phyloP scores from a whole-genome alignment of 2,888 invertebrate genomes.

The Euzophera pinguis region DNA sequence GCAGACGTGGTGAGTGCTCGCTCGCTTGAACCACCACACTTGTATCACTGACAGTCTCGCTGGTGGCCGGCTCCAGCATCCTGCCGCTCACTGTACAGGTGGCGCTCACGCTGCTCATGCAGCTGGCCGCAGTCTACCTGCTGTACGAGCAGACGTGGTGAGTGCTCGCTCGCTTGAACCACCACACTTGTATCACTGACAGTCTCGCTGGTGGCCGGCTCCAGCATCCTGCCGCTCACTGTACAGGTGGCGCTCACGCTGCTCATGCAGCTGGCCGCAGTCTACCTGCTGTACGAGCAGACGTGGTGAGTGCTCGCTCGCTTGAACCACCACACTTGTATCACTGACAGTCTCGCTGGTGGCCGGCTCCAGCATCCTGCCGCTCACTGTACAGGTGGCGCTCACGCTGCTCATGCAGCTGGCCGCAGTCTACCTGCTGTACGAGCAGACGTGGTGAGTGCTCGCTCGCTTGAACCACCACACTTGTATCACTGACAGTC shows the following conservation, averaged over 20 bases:
- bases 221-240: conserved; percentile 85
- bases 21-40: no score
- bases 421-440: conserved; percentile 58
- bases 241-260: conserved; percentile 82
- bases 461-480: no score
- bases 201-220: conserved; percentile 83
- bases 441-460: conserved; percentile 53
- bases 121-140: conserved; percentile 66
- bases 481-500: conserved; percentile 85
- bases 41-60: conserved; percentile 85
- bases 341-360: conserved; percentile 86
- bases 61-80: conserved; percentile 83
- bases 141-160: conserved; percentile 67
- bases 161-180: no score
- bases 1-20: conserved; percentile 50
- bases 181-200: no score
- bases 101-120: conserved; percentile 73
- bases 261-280: conserved; percentile 75
- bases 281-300: conserved; percentile 73
- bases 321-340: no score
- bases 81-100: conserved; percentile 87
- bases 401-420: conserved; percentile 81
- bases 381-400: conserved; percentile 84
- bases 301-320: not conserved
- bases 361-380: conserved; percentile 82